phyloP scores from a whole-genome alignment of 23 tunicate genomes.

The Styela plicata region DNA sequence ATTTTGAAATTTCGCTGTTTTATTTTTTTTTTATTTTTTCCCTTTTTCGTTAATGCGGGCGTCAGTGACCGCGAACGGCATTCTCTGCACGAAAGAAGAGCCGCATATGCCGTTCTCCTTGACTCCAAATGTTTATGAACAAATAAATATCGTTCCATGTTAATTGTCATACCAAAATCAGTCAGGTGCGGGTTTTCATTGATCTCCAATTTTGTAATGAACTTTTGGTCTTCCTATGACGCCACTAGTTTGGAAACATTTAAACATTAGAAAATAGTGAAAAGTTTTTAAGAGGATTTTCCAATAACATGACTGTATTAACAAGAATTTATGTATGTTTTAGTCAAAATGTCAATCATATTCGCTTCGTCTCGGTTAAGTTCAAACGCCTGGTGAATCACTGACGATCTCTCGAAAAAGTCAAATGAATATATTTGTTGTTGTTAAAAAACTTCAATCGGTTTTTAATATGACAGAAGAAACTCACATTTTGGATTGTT shows the following conservation, averaged over 20 bases:
- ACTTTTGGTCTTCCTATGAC: not conserved
- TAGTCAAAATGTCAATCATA: no score
- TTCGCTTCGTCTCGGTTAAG: no score
- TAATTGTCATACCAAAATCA: not conserved
- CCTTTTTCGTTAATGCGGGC: not conserved
- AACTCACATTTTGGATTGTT: no score
- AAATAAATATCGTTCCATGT: not conserved
- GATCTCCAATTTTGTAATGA: not conserved
- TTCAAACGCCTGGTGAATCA: no score
- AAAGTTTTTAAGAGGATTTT: not conserved
- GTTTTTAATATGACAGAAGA: no score
- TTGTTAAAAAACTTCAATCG: no score
- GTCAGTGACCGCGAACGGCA: not conserved
- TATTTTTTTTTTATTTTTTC: no score
- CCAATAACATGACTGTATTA: not conserved
- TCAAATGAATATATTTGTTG: no score
- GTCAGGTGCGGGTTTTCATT: not conserved
- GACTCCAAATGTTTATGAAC: not conserved
- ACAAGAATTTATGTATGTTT: not conserved
- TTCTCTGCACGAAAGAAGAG: not conserved
- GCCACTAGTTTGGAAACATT: not conserved
- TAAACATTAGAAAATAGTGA: not conserved
- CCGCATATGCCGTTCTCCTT: not conserved
- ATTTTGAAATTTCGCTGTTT: not conserved
- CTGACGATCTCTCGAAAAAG: no score